Percentiles rank a stretch among this genome's conserved stretches.
Evolutionary conservation across 2,888 invertebrate species (phyloP).

Genomic region (Ischnura elegans): DNA sequence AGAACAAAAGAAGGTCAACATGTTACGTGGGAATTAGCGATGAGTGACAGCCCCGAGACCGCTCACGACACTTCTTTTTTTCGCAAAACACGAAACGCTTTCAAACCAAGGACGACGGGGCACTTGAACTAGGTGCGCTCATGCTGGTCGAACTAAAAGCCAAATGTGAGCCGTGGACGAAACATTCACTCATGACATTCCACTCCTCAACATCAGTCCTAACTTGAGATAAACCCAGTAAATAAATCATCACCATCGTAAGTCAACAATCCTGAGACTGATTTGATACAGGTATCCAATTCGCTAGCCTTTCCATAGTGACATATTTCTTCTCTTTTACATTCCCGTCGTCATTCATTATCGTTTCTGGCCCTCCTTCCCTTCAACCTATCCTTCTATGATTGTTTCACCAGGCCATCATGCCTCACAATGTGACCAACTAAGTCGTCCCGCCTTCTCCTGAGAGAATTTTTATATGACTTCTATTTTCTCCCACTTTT

Average conservation of each 20-base stretch:
- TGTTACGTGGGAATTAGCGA: background rate
- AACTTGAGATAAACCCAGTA: background rate
- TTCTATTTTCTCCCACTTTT: no score
- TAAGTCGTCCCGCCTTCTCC: no score
- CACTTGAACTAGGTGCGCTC: background rate
- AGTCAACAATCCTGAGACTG: no score
- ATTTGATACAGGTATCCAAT: no score
- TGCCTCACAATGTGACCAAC: no score
- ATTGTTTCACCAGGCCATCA: no score
- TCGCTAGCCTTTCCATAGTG: background rate
- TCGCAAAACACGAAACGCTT: background rate
- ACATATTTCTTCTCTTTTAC: background rate
- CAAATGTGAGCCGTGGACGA: background rate
- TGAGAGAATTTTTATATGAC: no score
- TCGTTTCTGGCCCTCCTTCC: background rate
- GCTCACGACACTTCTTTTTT: background rate
- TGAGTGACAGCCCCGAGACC: background rate
- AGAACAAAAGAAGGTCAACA: background rate
- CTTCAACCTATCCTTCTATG: no score
- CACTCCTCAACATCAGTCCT: background rate
- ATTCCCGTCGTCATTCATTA: background rate
- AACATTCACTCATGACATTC: background rate
- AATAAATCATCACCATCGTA: no score
- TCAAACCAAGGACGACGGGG: background rate
- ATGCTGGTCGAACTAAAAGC: background rate